Evolutionary conservation across 1,140 invertebrate species (phyloP).

Genomic region (Himalopsyche phryganea): DNA sequence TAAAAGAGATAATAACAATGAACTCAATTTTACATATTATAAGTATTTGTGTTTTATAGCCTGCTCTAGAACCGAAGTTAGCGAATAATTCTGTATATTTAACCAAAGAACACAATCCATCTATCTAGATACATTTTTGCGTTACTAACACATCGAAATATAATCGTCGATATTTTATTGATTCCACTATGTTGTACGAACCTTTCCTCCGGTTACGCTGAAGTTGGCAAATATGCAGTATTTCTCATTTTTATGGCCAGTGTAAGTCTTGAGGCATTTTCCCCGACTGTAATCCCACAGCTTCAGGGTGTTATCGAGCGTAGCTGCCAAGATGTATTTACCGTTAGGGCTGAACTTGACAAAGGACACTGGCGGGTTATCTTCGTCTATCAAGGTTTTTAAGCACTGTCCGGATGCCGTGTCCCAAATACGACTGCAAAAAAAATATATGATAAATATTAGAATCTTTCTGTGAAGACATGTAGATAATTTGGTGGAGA

Average conservation of each 20-base stretch:
- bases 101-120: too few species aligned
- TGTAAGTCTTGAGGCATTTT: constrained; percentile 96
- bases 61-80: too few species aligned
- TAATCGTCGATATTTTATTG: too few species aligned
- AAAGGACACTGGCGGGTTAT: constrained; percentile 99
- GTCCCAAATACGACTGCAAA: constrained; percentile 96
- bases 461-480: too few species aligned
- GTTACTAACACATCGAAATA: too few species aligned
- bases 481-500: too few species aligned
- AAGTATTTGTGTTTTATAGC: too few species aligned
- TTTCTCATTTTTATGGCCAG: constrained; percentile 98
- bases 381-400: constrained; percentile 96
- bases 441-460: constrained; percentile 17
- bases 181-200: too few species aligned
- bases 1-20: too few species aligned
- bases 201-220: constrained; percentile 98
- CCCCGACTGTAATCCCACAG: constrained; percentile 99
- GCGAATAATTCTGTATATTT: too few species aligned
- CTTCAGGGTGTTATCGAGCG: constrained; percentile 96
- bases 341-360: constrained; percentile 99
- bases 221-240: constrained; percentile 99
- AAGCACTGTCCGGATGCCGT: constrained; percentile 98
- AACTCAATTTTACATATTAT: too few species aligned
- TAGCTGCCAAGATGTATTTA: constrained; percentile 98
- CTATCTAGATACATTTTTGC: too few species aligned